These are phyloP conservation scores for Pegoplata infirma DNA, from an alignment of 2,888 invertebrate genomes.

Conservation along the genomic window DNA sequence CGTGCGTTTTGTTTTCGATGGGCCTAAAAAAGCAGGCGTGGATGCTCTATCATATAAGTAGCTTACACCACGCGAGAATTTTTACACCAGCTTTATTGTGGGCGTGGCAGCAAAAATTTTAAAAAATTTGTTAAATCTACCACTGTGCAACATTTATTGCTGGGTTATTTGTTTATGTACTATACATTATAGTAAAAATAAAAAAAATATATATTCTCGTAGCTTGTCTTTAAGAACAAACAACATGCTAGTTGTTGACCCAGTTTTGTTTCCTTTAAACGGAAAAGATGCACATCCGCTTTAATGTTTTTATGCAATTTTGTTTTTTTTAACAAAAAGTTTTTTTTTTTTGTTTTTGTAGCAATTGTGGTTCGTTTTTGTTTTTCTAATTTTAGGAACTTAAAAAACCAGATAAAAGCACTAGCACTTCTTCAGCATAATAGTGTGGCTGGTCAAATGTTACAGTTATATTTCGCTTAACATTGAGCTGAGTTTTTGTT, in stretches of 20 bases:
- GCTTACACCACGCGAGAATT: too few relatives aligned
- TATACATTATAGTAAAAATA: too few relatives aligned
- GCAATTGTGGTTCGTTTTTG: constrained; percentile 21
- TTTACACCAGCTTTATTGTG: too few relatives aligned
- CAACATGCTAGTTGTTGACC: constrained; percentile 46
- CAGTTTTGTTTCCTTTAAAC: constrained; percentile 42
- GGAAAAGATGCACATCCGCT: constrained; percentile 46
- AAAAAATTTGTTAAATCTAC: too few relatives aligned
- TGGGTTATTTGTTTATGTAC: too few relatives aligned
- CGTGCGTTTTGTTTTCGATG: background rate
- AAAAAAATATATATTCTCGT: constrained; percentile 24
- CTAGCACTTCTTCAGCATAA: background rate
- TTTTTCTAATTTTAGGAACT: constrained; percentile 15
- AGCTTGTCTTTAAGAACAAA: too few relatives aligned
- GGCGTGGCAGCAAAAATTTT: too few relatives aligned
- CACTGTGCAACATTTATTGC: too few relatives aligned
- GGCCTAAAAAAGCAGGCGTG: background rate
- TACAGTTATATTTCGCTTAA: constrained; percentile 29
- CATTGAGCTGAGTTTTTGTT: constrained; percentile 25
- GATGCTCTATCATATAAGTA: too few relatives aligned
- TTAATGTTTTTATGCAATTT: constrained; percentile 28
- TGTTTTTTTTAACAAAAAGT: background rate
- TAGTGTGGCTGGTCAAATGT: constrained; percentile 35
- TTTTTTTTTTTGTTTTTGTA: constrained; percentile 24
- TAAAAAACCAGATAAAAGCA: constrained; percentile 19